Base-by-base conservation (phyloP, 2,888 invertebrate species). In the Stenodema calcarata region DNA sequence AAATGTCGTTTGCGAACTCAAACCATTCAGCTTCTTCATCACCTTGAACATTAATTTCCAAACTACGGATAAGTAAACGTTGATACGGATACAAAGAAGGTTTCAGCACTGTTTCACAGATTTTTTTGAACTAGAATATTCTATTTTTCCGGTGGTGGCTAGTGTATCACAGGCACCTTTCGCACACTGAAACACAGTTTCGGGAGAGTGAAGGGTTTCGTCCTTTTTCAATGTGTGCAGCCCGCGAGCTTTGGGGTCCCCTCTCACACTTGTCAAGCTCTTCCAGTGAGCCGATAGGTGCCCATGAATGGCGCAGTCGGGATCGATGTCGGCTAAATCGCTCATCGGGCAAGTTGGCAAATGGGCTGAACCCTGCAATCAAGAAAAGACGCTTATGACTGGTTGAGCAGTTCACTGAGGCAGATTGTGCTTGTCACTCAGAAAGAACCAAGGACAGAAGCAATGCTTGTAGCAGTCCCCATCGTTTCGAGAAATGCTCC, bases 251-350 rank as follows among this genome's bases (percentile, higher is more conserved):
- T 44, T 78, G 9, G 27, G 23, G 27, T 44, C 78, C 23, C 44
- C 27, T 42, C 78, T 42, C 23, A 78, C 18, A 23, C 78, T 78
- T 9, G 73, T 84, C 73, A 84, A 75, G 47, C 73, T 73, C 44
- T 75, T 84, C 84, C 84, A 84, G 0, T 44, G 14, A 0, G 27
- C 84, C 14, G 84, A 84, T 16, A 84, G 28, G 42, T 84, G 84
- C 3, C 84, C 84, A 30, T 84, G 84, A 30, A 84, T 44, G 27
- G 75, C 23, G 27, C 84, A 84, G 9, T 23, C 75, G 0, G 84
- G 73, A 47, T 84, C 84, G 41, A 84, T 84, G 73, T 73, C 84
- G 11, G 84, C 84, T 75, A 84, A 84, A 73, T 84, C 75, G 23
- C 84, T 84, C 27, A 84, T 18, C 28, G 84, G 84, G 47, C 84